Evolutionary conservation across 1,140 invertebrate genomes (phyloP).

Genomic region (Apis florea): DNA sequence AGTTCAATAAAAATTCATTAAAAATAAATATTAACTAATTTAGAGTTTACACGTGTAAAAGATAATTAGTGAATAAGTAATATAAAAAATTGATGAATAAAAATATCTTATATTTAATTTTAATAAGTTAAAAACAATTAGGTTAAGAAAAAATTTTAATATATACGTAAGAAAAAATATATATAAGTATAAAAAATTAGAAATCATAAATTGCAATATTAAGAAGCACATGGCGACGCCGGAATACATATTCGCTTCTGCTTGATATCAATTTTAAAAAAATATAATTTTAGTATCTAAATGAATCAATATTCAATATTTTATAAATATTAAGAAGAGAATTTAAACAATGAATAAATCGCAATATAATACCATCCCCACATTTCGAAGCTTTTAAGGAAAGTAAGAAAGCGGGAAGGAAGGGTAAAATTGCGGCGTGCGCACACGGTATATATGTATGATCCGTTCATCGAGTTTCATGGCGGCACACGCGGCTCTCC

Average conservation of each 20-base stretch:
- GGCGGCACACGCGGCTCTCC: constrained; percentile 43
- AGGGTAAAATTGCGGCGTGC: constrained; percentile 28
- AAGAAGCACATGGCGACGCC: constrained; percentile 43
- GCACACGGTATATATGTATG: constrained; percentile 18
- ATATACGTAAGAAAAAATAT: background rate
- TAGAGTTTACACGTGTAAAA: background rate
- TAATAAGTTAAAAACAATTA: too few relatives aligned
- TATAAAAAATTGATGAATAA: background rate
- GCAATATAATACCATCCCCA: constrained; percentile 27
- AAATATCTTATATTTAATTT: too few relatives aligned
- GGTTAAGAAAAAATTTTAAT: too few relatives aligned
- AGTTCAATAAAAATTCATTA: background rate
- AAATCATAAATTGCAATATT: background rate
- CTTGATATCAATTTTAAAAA: background rate
- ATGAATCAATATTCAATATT: background rate
- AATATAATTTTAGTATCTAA: background rate
- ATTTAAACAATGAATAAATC: background rate
- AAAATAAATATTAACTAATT: background rate
- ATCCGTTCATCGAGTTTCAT: constrained; percentile 45
- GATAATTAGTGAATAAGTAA: background rate
- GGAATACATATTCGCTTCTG: constrained; percentile 3
- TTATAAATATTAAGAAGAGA: background rate
- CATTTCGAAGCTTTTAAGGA: constrained; percentile 41
- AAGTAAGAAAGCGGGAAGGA: constrained; percentile 23
- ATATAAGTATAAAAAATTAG: background rate